Base-by-base conservation (phyloP, 1,140 invertebrate genomes). In the Drosophila simulans region DNA sequence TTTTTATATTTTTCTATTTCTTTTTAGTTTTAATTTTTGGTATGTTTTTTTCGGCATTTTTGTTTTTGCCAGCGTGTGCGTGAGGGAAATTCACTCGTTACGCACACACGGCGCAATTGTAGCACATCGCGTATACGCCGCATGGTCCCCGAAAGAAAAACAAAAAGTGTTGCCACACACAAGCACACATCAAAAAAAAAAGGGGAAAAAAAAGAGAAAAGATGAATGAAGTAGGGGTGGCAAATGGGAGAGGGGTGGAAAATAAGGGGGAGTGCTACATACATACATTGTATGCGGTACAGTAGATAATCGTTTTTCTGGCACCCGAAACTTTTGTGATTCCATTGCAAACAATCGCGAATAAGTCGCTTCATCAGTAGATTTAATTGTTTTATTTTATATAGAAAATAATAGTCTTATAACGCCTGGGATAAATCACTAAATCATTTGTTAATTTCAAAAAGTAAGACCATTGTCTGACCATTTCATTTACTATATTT, bases 51-150 rank as follows among this genome's bases (percentile, higher is more conserved):
- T 54, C 37, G 12, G 22, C 54, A 12, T 37, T 25, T 58, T 57
- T 17, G 25, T 35, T 64, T 65, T 63, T 60, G 45, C 64, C 53
- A 48, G 57, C 72, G 70, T 77, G 77, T 73, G 42, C 12, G 39
- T 46, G 59, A 37, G 48, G 59, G 45, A 52, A 65, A 68, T 27
- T 64, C 64, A 58, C 51, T 81, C 60, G 63, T 49, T 65, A 49
- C 70, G 63, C 63, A 81, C 57, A 73, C 57, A 66, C 62, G 78
- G 60, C 37, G 60, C 64, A 88, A 88, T 83, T 78, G 74, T 72
- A 62, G 75, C 83, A 88, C 43, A 88, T 86, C 66, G 83, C 83
- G 83, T 64, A 86, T 86, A 86, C 83, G 83, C 66, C 79, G 58
- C 68, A 39, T 82, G 55, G 62, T 46, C 51, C 37, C 17, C 55